Conservation (phyloP, 2,888 invertebrate genomes). For the Nomada hirtipes region DNA sequence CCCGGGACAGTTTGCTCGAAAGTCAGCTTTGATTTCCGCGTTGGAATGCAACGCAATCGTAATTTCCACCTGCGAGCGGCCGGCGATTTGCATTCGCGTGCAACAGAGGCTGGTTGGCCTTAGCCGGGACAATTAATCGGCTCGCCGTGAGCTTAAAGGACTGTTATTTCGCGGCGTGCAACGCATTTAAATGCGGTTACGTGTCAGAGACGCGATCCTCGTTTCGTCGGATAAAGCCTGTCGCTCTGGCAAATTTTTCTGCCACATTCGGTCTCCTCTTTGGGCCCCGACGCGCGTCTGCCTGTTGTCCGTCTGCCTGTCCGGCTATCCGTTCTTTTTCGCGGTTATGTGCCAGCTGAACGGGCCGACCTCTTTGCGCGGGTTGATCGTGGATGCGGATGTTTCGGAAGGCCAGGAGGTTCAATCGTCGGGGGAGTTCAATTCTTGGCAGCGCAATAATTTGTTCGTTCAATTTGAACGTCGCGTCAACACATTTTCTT, state of each 20-base stretch:
- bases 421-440: too few relatives aligned
- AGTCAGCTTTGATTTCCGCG: constrained; percentile 47
- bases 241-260: constrained; percentile 12
- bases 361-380: background rate
- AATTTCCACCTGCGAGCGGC: constrained; percentile 65
- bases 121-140: constrained; percentile 64
- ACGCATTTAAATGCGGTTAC: constrained; percentile 67
- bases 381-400: background rate
- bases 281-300: constrained; percentile 1
- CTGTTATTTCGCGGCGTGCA: constrained; percentile 66
- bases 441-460: too few relatives aligned
- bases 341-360: background rate
- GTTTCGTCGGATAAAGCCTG: constrained; percentile 41
- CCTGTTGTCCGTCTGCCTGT: background rate
- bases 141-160: constrained; percentile 61
- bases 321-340: background rate
- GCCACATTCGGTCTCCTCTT: background rate
- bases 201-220: constrained; percentile 51
- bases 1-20: constrained; percentile 50
- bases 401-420: background rate
- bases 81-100: constrained; percentile 67
- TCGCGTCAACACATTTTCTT: too few relatives aligned
- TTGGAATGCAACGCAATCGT: constrained; percentile 57
- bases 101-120: constrained; percentile 33
- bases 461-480: too few relatives aligned